A percentile compares a stretch with the other conserved stretches of the same genome.
Evolutionary conservation across 2,888 invertebrate genomes (phyloP).

Genomic region (Epistrophe grossulariae): DNA sequence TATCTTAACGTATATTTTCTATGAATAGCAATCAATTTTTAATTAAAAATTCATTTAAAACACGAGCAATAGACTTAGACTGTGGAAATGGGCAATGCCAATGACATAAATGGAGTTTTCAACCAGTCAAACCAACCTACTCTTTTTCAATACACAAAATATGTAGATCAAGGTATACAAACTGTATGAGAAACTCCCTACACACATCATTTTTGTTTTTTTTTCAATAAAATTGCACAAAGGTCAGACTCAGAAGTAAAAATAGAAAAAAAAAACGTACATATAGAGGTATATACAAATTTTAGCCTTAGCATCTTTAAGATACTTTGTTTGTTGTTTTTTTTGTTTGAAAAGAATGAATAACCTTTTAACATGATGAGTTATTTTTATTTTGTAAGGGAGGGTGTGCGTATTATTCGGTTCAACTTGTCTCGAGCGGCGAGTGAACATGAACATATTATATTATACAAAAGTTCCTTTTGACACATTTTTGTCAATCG

Average conservation of each 20-base stretch:
- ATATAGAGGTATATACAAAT: slow-evolving; percentile 3
- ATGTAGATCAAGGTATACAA: slow-evolving; percentile 67
- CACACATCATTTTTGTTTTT: slow-evolving; percentile 3
- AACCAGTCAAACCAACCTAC: slow-evolving; percentile 23
- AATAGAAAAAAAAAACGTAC: slow-evolving; percentile 25
- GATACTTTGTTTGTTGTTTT: slow-evolving; percentile 9
- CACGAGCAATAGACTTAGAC: neutral
- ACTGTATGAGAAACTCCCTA: neutral
- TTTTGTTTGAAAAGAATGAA: slow-evolving; percentile 8
- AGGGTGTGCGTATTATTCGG: neutral
- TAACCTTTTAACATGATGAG: slow-evolving; percentile 39
- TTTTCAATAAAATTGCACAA: slow-evolving; percentile 57
- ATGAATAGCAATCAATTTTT: neutral
- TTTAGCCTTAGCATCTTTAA: slow-evolving; percentile 26
- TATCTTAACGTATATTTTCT: neutral
- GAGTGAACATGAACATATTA: neutral
- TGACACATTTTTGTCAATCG: slow-evolving; percentile 47
- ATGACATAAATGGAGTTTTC: slow-evolving; percentile 2
- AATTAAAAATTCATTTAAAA: neutral
- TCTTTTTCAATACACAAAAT: slow-evolving; percentile 28
- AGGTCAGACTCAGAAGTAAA: slow-evolving; percentile 48
- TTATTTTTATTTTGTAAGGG: slow-evolving; percentile 36
- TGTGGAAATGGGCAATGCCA: neutral
- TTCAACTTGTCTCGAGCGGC: slow-evolving; percentile 30
- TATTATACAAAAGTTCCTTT: slow-evolving; percentile 18